phyloP scores from a whole-genome alignment of 2,888 invertebrate genomes.

The Luperina nickerlii region DNA sequence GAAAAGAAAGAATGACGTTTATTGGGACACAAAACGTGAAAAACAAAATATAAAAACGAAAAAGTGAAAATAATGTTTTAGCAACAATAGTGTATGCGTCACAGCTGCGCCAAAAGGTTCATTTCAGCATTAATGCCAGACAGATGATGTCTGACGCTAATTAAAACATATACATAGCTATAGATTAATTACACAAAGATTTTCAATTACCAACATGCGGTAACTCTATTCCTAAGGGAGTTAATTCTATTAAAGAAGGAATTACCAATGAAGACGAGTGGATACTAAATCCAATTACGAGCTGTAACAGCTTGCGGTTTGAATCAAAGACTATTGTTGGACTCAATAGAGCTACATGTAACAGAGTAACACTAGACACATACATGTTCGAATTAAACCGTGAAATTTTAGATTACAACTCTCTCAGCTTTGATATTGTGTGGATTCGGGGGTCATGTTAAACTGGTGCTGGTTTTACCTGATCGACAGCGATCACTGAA shows the following conservation, averaged over 20 bases:
- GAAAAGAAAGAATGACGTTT: not conserved
- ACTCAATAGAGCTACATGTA: not conserved
- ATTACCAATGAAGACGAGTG: constrained; percentile 36
- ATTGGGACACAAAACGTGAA: not conserved
- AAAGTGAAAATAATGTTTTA: not conserved
- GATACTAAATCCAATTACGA: constrained; percentile 49
- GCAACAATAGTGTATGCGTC: not conserved
- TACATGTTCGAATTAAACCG: constrained; percentile 29
- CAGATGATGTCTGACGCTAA: not conserved
- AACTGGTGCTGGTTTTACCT: constrained; percentile 24
- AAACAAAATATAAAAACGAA: not conserved
- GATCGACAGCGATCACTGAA: constrained; percentile 2
- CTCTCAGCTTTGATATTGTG: constrained; percentile 29
- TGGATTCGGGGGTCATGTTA: constrained; percentile 18
- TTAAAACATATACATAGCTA: not conserved
- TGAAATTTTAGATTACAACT: constrained; percentile 32
- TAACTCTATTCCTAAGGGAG: constrained; percentile 14
- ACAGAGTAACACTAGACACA: not conserved
- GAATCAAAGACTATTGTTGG: constrained; percentile 41
- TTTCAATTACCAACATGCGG: constrained; percentile 21
- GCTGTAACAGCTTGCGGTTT: constrained; percentile 23
- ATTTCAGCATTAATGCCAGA: not conserved
- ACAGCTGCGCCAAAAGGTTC: not conserved
- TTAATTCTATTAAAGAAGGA: constrained; percentile 40
- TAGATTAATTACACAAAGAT: constrained; percentile 1